These are phyloP conservation scores for Buathra laborator DNA, from an alignment of 2,888 invertebrate species.

Conservation along the genomic window DNA sequence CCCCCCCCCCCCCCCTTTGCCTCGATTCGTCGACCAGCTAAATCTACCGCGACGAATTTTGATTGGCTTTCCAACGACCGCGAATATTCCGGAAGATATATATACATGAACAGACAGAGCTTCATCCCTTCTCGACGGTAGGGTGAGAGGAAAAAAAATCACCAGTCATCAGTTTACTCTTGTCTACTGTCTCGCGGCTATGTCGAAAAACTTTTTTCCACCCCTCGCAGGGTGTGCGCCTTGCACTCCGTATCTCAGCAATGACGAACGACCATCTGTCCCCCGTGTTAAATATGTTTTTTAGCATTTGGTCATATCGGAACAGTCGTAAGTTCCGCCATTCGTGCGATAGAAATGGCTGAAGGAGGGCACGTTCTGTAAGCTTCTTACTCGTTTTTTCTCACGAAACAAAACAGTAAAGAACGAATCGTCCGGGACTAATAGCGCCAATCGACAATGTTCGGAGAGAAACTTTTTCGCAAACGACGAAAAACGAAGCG, in stretches of 20 bases:
- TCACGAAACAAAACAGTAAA: slow-evolving; percentile 20
- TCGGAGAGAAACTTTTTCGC: slow-evolving; percentile 47
- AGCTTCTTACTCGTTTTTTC: slow-evolving; percentile 5
- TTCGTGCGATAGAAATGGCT: not conserved
- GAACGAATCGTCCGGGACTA: slow-evolving; percentile 31
- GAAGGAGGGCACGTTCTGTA: not conserved
- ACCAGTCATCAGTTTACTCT: slow-evolving; percentile 68
- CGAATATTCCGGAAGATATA: slow-evolving; percentile 53
- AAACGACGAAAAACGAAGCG: slow-evolving; percentile 47
- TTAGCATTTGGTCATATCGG: slow-evolving; percentile 26
- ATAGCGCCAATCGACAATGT: slow-evolving; percentile 44
- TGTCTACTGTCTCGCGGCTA: slow-evolving; percentile 23
- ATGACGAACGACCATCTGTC: slow-evolving; percentile 1
- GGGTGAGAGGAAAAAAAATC: slow-evolving; percentile 71
- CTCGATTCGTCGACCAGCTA: slow-evolving; percentile 1
- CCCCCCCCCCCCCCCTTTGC: not conserved
- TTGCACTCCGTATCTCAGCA: not conserved
- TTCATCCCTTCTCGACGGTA: slow-evolving; percentile 1
- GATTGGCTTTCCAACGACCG: slow-evolving; percentile 30
- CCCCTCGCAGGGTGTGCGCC: not conserved
- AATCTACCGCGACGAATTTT: slow-evolving; percentile 59
- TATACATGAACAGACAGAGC: slow-evolving; percentile 6
- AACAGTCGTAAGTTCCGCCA: slow-evolving; percentile 11
- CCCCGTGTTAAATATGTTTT: slow-evolving; percentile 10
- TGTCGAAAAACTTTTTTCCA: slow-evolving; percentile 16